These are phyloP conservation scores for Dryobota labecula DNA, from an alignment of 2,888 invertebrate species.

Conservation along the genomic window DNA sequence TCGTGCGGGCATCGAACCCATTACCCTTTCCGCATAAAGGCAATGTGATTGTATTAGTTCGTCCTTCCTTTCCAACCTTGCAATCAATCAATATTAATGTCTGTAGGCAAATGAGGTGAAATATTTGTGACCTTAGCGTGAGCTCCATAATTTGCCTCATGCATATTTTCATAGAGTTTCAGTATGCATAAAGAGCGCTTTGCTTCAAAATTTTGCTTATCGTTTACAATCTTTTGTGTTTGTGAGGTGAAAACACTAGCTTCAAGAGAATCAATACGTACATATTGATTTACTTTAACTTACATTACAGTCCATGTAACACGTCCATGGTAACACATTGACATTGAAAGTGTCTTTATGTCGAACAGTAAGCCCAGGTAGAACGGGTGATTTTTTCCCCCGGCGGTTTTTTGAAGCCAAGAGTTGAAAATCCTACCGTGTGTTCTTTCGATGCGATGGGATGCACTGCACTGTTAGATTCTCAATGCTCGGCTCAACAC, in stretches of 20 bases:
- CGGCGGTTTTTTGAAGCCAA: too few relatives aligned
- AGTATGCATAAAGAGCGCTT: conserved; percentile 18
- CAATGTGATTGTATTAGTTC: conserved; percentile 14
- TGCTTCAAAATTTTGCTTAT: conserved; percentile 14
- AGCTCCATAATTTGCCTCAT: conserved; percentile 38
- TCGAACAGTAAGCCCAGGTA: too few relatives aligned
- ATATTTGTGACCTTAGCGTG: conserved; percentile 53
- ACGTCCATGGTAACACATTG: too few relatives aligned
- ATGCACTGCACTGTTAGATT: too few relatives aligned
- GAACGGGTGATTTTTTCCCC: too few relatives aligned
- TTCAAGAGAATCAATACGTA: conserved; percentile 20
- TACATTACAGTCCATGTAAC: too few relatives aligned
- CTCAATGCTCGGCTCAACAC: too few relatives aligned
- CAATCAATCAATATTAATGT: conserved; percentile 46
- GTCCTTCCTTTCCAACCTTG: conserved; percentile 33
- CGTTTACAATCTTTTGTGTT: conserved; percentile 31
- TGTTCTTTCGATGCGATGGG: too few relatives aligned
- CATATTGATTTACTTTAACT: not conserved
- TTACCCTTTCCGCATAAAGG: conserved; percentile 11
- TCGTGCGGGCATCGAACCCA: not conserved
- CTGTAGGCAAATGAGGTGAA: conserved; percentile 38
- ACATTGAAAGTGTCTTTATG: too few relatives aligned
- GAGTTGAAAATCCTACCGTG: too few relatives aligned
- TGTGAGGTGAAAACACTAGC: conserved; percentile 22
- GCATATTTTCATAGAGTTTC: conserved; percentile 26